phyloP scores from a whole-genome alignment of 2,797 vertebrate species.

The Antennarius maculatus region DNA sequence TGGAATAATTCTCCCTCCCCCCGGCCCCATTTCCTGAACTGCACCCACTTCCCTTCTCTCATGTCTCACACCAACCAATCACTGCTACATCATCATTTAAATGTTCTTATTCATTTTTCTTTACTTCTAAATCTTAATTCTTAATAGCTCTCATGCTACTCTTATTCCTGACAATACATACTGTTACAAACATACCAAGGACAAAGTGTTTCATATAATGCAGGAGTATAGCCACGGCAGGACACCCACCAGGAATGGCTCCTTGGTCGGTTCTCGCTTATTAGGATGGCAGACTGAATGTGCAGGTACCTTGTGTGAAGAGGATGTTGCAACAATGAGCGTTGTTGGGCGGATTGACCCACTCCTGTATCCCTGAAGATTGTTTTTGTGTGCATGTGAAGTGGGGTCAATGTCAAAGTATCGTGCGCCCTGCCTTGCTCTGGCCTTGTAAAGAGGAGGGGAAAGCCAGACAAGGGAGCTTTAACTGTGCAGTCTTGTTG shows the following conservation, averaged over 20 bases:
- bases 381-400: conserved; percentile 5
- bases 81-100: too few species aligned
- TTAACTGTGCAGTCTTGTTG: background rate
- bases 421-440: conserved; percentile 18
- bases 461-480: background rate
- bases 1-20: too few species aligned
- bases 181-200: conserved; percentile 46
- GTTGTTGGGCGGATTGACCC: conserved; percentile 32
- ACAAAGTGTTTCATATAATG: conserved; percentile 47
- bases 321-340: conserved; percentile 51
- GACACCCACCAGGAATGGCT: conserved; percentile 47
- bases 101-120: background rate
- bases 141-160: background rate
- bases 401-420: conserved; percentile 8
- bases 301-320: conserved; percentile 48
- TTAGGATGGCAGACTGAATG: conserved; percentile 56
- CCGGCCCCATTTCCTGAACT: too few species aligned
- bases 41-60: too few species aligned
- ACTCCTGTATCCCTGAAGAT: conserved; percentile 29
- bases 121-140: background rate
- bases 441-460: background rate
- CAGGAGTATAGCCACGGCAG: conserved; percentile 36
- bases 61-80: too few species aligned
- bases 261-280: conserved; percentile 50
- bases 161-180: conserved; percentile 33